Base-by-base conservation (phyloP, 2,797 vertebrate genomes). In the Geotrypetes seraphini region DNA sequence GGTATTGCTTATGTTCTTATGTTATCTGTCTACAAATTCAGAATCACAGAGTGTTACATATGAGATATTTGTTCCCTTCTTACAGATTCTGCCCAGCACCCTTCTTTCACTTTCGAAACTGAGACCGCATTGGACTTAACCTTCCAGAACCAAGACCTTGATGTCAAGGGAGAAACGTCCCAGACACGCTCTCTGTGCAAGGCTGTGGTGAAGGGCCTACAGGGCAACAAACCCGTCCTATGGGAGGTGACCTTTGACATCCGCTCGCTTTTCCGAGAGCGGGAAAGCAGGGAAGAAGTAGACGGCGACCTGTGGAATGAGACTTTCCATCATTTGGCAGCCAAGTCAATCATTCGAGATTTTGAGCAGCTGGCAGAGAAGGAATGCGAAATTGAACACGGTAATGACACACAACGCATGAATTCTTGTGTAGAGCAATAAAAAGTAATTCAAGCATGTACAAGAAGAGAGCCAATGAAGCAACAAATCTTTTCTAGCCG, bases 171-270 rank as follows among this genome's bases (percentile, higher is more conserved):
- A 22, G 50, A 19, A 36, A 24, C 39, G 8, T 0, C 12, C 0
- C 19, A 35, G 30, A 39, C 38, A 41, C 47, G 35, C 23, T 30
- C 64, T 3, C 53, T 81, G 63, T 96, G 93, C 63, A 94, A 88
- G 58, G 92, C 78, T 0, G 78, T 96, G 40, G 85, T 99, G 50
- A 83, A 85, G 1, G 94, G 92, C 4, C 71, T 99, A 19, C 71
- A 77, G 16, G 78, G 80, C 28, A 83, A 81, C 1, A 81, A 89
- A 38, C 61, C 67, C 0, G 25, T 85, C 28, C 87, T 82, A 59
- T 97, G 94, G 95, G 92, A 97, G 47, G 84, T 97, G 10, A n/a
- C 64, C 15, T 97, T 97, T 10, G 88, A 96, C 9, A 76, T 97
- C 29, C 50, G 46, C 5, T 75, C 83, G 2, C 87, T 87, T 20